Conservation (phyloP, 2,797 vertebrate genomes). For the Adrianichthys oophorus region DNA sequence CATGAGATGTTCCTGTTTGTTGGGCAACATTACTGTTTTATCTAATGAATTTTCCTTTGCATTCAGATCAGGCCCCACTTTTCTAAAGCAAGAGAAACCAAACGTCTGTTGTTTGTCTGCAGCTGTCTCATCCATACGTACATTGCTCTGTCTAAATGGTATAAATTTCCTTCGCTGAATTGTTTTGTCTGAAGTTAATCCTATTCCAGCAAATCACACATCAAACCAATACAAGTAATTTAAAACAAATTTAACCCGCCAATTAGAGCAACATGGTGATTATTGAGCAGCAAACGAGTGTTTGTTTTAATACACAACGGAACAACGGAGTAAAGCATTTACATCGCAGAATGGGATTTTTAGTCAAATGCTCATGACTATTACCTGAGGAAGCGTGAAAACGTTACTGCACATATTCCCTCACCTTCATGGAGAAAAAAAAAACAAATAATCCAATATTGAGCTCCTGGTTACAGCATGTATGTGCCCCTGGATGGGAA, state of each 20-base stretch:
- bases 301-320: conserved; percentile 5
- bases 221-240: background rate
- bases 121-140: no score
- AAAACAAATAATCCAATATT: conserved; percentile 53
- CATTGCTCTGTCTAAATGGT: no score
- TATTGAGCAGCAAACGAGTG: background rate
- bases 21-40: no score
- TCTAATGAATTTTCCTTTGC: no score
- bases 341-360: conserved; percentile 25
- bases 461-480: conserved; percentile 29
- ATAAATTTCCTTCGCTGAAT: no score
- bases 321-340: conserved; percentile 45
- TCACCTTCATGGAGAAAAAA: conserved; percentile 28
- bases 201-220: background rate
- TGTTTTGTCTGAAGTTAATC: background rate
- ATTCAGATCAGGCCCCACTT: no score
- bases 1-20: no score
- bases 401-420: conserved; percentile 50
- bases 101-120: no score
- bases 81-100: no score
- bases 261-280: background rate
- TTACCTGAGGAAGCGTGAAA: conserved; percentile 43
- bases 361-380: conserved; percentile 8
- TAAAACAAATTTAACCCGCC: background rate
- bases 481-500: conserved; percentile 31